Evolutionary conservation across 2,797 vertebrate genomes (phyloP), one percentile per base, ranked within the genome.

Genomic region (Sciaenops ocellatus): DNA sequence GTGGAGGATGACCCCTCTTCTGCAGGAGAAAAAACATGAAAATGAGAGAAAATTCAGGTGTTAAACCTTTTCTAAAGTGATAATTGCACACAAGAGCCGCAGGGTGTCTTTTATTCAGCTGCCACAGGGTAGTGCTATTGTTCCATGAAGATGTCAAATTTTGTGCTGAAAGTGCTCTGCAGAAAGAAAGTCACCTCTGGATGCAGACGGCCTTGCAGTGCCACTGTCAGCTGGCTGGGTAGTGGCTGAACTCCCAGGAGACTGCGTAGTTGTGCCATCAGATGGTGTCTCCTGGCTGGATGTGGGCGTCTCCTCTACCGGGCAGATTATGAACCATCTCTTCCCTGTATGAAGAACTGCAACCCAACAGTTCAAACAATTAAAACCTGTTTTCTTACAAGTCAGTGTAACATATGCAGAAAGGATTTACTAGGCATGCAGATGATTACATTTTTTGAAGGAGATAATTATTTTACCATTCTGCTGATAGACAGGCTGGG

Each of bases 241-340:
- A 10, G 84, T 82, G 51, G 91, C 86, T 46, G 89, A 88, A 56
- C 90, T 95, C 54, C 94, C 91, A 9, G 88, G 92, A 44, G 93
- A 93, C 81, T 92, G 92, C 0, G 82, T 90, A 0, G 87, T 70
- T 9, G 87, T 90, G n/a, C 86, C 89, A 0, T 95, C 95, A 0
- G 96, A 95, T 0, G 96, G 93, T 7, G 95, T 96, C 24, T 97
- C 95, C 60, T 97, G 95, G 0, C 94, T 94, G 10, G 94, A 83
- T 44, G 91, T 70, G 3, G 96, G 91, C 8, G 96, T 97, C 92
- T 99, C 98, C 78, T 97, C 97, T 80, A 99, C 98, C 0, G 98
- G 98, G 83, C 98, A 99, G 88, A 99, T 97, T 87, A 99, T 99
- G 89, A 99, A 99, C 98, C 98, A 99, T 56, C 98, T 95, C 92